Evolutionary conservation across 2,113 vertebrate species (phyloP), one percentile per base, ranked within the genome.

Genomic region (Melospiza melodia): DNA sequence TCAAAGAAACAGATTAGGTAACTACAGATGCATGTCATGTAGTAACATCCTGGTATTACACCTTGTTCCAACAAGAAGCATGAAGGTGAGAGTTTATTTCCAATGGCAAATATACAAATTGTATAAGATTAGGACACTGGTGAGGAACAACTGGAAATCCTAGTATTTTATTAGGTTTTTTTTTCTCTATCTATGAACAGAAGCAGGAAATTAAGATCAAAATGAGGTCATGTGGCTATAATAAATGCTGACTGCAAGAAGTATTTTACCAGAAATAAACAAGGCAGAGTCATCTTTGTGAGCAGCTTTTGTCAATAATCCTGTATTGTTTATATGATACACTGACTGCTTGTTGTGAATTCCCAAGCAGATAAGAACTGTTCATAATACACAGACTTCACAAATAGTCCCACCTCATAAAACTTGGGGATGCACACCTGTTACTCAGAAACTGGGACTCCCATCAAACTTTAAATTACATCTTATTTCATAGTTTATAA

Each of bases 251-350:
- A 83, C 25, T 17, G 2, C 39, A 90, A 28, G 3, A 49, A 43
- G 2, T 18, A 80, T 89, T 93, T 93, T 30, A 72, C 23, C 44
- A 79, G 63, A 95, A 90, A 88, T 37, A 83, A 72, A 51, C 30
- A 88, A 54, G 4, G 10, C 24, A 84, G 44, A 81, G 15, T 48
- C 48, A 79, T 48, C 39, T 84, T 31, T 52, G 11, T 24, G 37
- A 39, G 25, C 10, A 81, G 33, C 5, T 78, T 95, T 78, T 79
- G 33, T 54, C n/a, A 85, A 37, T 41, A 87, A 51, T 49, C 30
- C 49, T 28, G 16, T 49, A 49, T 10, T 55, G 31, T 52, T 73
- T 86, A 73, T 23, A 61, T 75, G 15, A 27, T 63, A 65, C 14
- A 31, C 12, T 1, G 0, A 73, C 30, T 54, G 25, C 23, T 37